Evolutionary conservation across 2,113 vertebrate genomes (phyloP).

Genomic region (Motacilla tschutschensis): DNA sequence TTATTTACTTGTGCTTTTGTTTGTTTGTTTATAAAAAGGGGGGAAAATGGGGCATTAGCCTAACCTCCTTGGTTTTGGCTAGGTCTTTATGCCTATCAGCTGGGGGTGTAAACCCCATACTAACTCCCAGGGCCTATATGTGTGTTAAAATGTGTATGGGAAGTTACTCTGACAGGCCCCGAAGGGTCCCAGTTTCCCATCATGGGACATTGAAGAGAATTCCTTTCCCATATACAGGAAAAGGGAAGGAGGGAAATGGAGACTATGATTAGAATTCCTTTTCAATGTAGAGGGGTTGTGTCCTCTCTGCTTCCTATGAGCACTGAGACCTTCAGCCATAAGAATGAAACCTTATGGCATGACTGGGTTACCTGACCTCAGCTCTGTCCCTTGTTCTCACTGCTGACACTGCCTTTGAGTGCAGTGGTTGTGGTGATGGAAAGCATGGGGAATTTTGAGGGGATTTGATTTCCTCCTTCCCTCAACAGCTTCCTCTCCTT

Average conservation of each 20-base stretch:
- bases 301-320: background rate
- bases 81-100: background rate
- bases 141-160: background rate
- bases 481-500: background rate
- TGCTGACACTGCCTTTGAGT: background rate
- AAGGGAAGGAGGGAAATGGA: background rate
- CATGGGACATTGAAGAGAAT: background rate
- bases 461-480: background rate
- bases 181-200: background rate
- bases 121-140: background rate
- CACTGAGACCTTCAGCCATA: fast-evolving
- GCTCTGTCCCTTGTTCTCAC: fast-evolving
- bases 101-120: fast-evolving
- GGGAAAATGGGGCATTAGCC: background rate
- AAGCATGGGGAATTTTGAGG: background rate
- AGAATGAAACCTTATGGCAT: background rate
- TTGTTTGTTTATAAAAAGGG: background rate
- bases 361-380: background rate
- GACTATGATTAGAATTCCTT: background rate
- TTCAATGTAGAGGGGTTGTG: background rate
- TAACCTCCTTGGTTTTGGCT: background rate
- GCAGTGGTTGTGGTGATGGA: background rate
- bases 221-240: background rate
- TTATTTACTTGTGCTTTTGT: background rate
- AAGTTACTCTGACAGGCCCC: background rate